phyloP scores from a whole-genome alignment of 2,888 invertebrate genomes.

The Lottia gigantea region DNA sequence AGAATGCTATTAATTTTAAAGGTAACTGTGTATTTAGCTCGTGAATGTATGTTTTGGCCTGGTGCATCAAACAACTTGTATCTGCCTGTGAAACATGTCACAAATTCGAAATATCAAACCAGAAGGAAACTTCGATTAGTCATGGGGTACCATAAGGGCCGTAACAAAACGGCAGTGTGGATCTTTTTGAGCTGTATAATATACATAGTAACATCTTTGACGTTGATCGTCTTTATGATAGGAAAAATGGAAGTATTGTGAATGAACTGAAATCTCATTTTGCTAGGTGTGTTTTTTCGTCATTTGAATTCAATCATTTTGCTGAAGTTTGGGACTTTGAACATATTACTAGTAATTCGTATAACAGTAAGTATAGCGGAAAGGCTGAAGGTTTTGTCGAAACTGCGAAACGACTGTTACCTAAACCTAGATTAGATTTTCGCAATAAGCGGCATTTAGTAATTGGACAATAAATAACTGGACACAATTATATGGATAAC shows the following conservation, averaged over 20 bases:
- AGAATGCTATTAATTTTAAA: constrained; percentile 32
- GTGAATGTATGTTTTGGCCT: constrained; percentile 29
- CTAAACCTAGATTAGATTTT: constrained; percentile 10
- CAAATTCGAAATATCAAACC: constrained; percentile 18
- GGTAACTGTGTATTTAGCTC: constrained; percentile 20
- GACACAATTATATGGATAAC: too few species aligned
- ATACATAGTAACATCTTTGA: constrained; percentile 18
- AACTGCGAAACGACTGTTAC: neutral
- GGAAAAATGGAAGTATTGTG: constrained; percentile 11
- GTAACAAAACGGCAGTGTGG: constrained; percentile 26
- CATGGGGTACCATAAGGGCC: constrained; percentile 22
- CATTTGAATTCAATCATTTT: neutral
- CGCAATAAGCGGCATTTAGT: too few species aligned
- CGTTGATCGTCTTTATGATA: constrained; percentile 22
- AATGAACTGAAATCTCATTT: constrained; percentile 27
- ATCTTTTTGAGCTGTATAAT: constrained; percentile 20
- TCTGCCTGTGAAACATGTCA: constrained; percentile 20
- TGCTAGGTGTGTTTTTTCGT: constrained; percentile 27
- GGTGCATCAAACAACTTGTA: constrained; percentile 18
- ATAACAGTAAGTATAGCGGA: constrained; percentile 22
- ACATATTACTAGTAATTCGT: constrained; percentile 13
- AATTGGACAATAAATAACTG: too few species aligned
- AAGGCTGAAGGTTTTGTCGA: constrained; percentile 21
- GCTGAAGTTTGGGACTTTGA: constrained; percentile 11
- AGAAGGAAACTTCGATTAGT: constrained; percentile 26